Evolutionary conservation across 2,888 invertebrate genomes (phyloP).

Genomic region (Oxytorus armatus): DNA sequence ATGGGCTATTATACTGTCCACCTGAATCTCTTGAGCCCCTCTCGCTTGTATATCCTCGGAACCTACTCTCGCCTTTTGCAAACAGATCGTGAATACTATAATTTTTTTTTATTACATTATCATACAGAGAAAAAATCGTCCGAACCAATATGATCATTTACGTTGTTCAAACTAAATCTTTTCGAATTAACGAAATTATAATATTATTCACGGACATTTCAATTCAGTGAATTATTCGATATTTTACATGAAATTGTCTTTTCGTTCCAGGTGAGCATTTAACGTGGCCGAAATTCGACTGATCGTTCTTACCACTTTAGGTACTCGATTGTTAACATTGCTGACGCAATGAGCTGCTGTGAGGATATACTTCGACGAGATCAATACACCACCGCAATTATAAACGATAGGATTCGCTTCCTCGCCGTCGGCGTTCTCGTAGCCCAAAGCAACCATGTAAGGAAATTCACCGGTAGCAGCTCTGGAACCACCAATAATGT

Average conservation of each 20-base stretch:
- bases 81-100: neutral
- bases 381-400: conserved; percentile 79
- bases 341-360: conserved; percentile 81
- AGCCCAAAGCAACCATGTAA: conserved; percentile 79
- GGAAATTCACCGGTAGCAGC: conserved; percentile 77
- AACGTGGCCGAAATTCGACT: neutral
- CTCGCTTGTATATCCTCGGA: conserved; percentile 70
- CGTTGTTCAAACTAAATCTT: neutral
- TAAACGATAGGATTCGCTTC: conserved; percentile 70
- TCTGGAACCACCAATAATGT: conserved; percentile 74
- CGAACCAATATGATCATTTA: neutral
- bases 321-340: conserved; percentile 73
- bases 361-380: conserved; percentile 76
- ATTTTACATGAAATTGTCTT: too few relatives aligned
- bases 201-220: neutral
- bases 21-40: conserved; percentile 71
- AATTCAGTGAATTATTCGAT: neutral
- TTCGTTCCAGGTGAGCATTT: too few relatives aligned
- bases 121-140: neutral
- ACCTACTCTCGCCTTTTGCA: conserved; percentile 77
- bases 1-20: conserved; percentile 74
- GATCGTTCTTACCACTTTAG: conserved; percentile 75
- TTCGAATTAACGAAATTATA: too few relatives aligned
- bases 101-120: neutral
- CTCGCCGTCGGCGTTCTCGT: conserved; percentile 59